Conservation (phyloP, 2,113 vertebrate species). For the Pipa parva region DNA sequence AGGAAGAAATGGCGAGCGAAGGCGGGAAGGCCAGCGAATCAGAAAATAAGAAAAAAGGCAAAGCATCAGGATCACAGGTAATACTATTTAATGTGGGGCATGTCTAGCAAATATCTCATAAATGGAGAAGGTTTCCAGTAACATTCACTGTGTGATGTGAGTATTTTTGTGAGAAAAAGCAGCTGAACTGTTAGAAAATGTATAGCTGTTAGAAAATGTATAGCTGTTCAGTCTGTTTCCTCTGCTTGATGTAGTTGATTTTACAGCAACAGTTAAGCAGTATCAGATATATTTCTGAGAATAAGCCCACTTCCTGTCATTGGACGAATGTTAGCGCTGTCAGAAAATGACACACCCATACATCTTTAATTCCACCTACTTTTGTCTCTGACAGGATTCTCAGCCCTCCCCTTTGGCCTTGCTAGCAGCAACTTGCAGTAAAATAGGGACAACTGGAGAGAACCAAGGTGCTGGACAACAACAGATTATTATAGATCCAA, state of each 20-base stretch:
- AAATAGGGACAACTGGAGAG: slow-evolving; percentile 90
- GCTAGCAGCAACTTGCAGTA: slow-evolving; percentile 98
- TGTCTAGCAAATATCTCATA: too few relatives aligned
- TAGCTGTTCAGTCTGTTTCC: slow-evolving; percentile 21
- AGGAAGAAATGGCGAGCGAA: slow-evolving; percentile 93
- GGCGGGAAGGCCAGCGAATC: slow-evolving; percentile 88
- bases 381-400: slow-evolving; percentile 77
- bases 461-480: slow-evolving; percentile 79
- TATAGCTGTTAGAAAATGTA: too few relatives aligned
- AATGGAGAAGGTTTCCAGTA: too few relatives aligned
- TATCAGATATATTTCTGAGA: slow-evolving; percentile 49
- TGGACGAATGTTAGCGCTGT: slow-evolving; percentile 14
- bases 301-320: slow-evolving; percentile 48
- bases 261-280: background rate
- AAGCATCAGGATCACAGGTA: slow-evolving; percentile 96
- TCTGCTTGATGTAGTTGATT: slow-evolving; percentile 9
- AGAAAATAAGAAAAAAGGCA: slow-evolving; percentile 85
- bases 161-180: too few relatives aligned
- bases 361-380: slow-evolving; percentile 69
- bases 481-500: slow-evolving; percentile 87
- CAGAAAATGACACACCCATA: slow-evolving; percentile 53
- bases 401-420: slow-evolving; percentile 96
- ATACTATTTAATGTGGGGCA: slow-evolving; percentile 23
- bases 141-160: too few relatives aligned
- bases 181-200: too few relatives aligned